These are phyloP conservation scores for Brevipalpus yothersi DNA, from an alignment of 1,140 invertebrate species.

Conservation along the genomic window DNA sequence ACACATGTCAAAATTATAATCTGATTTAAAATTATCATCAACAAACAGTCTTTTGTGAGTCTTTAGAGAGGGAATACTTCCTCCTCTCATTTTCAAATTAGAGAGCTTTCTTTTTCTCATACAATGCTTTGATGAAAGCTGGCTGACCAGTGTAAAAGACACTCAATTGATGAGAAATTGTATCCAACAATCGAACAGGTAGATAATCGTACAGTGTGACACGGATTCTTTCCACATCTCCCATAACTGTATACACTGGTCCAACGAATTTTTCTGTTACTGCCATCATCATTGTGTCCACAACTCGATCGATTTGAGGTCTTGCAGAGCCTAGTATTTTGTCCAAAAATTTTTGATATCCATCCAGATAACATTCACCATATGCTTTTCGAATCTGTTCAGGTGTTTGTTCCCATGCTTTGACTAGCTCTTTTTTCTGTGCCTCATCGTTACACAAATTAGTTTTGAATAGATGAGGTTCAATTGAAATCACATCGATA, in stretches of 20 bases:
- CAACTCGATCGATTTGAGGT: conserved; percentile 17
- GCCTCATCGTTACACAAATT: conserved; percentile 15
- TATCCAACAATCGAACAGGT: conserved; percentile 9
- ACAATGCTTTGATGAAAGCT: background rate
- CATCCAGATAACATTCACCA: conserved; percentile 19
- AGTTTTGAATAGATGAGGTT: conserved; percentile 24
- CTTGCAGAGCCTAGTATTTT: conserved; percentile 7
- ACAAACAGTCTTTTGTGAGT: too few species aligned
- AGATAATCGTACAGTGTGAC: conserved; percentile 7
- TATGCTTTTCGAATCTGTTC: conserved; percentile 18
- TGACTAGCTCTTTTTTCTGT: conserved; percentile 15
- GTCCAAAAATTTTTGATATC: conserved; percentile 15
- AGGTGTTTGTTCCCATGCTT: conserved; percentile 17
- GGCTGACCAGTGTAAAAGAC: conserved; percentile 1
- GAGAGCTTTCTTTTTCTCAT: too few species aligned
- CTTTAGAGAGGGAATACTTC: too few species aligned
- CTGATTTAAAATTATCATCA: too few species aligned
- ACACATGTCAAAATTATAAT: too few species aligned
- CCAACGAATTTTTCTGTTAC: conserved; percentile 14
- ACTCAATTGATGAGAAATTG: background rate
- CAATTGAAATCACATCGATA: conserved; percentile 24
- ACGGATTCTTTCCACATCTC: conserved; percentile 10
- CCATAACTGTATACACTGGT: conserved; percentile 12
- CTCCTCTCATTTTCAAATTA: too few species aligned
- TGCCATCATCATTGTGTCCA: conserved; percentile 19